Evolutionary conservation across 2,888 invertebrate genomes (phyloP), one percentile per base, ranked within the genome.

Genomic region (Eumerus sabulonum): DNA sequence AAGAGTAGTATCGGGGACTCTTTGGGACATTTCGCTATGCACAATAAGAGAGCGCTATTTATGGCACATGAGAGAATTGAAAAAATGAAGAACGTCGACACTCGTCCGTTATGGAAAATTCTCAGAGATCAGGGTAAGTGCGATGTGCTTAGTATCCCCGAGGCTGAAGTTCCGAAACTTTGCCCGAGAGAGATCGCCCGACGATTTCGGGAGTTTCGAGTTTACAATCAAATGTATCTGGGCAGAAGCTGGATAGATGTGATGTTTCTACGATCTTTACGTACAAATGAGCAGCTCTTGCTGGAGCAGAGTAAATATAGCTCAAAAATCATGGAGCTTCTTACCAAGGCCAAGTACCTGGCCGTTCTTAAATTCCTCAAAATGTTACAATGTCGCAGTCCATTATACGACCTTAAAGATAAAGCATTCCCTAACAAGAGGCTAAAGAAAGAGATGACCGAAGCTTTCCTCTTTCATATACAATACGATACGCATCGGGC

Each of bases 341-440:
- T 86, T 7, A 81, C 85, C 1, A 64, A 82, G 5, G 77, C 70
- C 1, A 85, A 86, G 66, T 87, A 87, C 47, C 83, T 84, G 9
- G 83, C 83, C 1, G 70, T 50, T 83, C 73, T 0, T 82, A 87
- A 63, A 82, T 83, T 5, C 0, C 45, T 87, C 87, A 87, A 86
- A 87, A 87, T 88, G 86, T 73, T 87, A 3, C 84, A 87, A 68
- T 84, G 86, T 0, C 85, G 88, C 1, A 83, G 85, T 64, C 88
- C 88, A 0, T 74, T 87, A 48, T 88, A 87, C 63, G 85, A 83
- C 1, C 81, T 86, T 44, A 83, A 84, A n/a, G 71, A 82, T 57
- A 82, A 82, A 3, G 86, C 85, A 36, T 85, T 84, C 67, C 82
- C 85, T 0, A 84, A 86, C 63, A 82, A 83, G 56, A 72, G 76